These are phyloP conservation scores for Orthonevra nobilis DNA, from an alignment of 2,888 invertebrate species.

Conservation along the genomic window DNA sequence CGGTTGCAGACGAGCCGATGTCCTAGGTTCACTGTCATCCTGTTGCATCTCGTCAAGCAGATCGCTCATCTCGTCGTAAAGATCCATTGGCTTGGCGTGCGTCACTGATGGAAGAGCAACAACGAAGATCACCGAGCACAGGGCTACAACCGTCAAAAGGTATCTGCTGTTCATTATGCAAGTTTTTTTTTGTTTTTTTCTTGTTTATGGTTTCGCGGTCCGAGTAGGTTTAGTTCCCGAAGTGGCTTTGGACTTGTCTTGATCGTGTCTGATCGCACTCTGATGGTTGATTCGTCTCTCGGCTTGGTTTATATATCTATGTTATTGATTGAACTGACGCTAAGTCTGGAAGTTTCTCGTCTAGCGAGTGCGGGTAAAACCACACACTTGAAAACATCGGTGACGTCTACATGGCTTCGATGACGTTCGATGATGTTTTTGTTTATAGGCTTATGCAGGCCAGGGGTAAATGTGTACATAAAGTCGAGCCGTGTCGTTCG, in stretches of 20 bases:
- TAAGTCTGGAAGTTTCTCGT: conserved; percentile 53
- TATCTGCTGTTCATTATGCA: conserved; percentile 54
- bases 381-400: conserved; percentile 31
- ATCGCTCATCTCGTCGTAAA: conserved; percentile 79
- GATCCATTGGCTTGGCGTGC: conserved; percentile 74
- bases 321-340: conserved; percentile 15
- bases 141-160: conserved; percentile 30
- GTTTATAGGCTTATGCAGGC: conserved; percentile 37
- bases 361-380: conserved; percentile 56
- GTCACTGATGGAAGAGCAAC: conserved; percentile 11
- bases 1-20: conserved; percentile 75
- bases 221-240: too few species aligned
- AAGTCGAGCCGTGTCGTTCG: conserved; percentile 5
- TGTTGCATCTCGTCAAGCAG: conserved; percentile 78
- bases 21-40: conserved; percentile 75
- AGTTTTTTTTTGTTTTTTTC: not conserved
- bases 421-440: conserved; percentile 29
- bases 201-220: not conserved
- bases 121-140: conserved; percentile 27
- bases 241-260: conserved; percentile 47
- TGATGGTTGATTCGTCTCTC: conserved; percentile 44
- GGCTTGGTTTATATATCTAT: conserved; percentile 62
- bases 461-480: conserved; percentile 40
- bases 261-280: conserved; percentile 67
- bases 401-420: conserved; percentile 30